Base-by-base conservation (phyloP, 2,797 vertebrate species). In the Epinephelus malabaricus region DNA sequence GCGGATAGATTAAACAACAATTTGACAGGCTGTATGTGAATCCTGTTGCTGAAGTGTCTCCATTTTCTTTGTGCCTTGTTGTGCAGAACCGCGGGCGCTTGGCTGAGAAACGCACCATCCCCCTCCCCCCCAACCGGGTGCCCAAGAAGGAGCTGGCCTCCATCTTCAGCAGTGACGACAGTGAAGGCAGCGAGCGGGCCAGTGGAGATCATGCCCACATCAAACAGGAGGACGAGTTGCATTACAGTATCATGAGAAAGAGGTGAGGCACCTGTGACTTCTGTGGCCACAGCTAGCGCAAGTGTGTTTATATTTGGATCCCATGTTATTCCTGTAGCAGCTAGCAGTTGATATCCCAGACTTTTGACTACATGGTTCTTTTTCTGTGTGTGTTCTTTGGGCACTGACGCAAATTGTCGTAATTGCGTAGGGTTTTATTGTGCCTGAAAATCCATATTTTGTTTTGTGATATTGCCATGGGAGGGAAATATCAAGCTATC, bases 191-290 rank as follows among this genome's bases (percentile, higher is more conserved):
- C 0, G 96, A 98, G 73, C 94, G 95, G 50, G 95, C 96, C 93
- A 96, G 95, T 88, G 96, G 96, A 69, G 96, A 96, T 81, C 96
- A 94, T 90, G 94, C 95, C 51, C 96, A 97, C 94, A 95, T 99
- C 90, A 99, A 99, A 91, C 97, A 97, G 89, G 97, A 99, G 90
- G 97, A 97, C 58, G 97, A 97, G 81, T 88, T 97, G 56, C 97
- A 96, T 76, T 95, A 97, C 94, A 97, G 94, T 96, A 97, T 97
- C 95, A 98, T 99, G 97, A 99, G 97, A 96, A 99, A 98, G 94
- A 99, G 97, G 98, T 99, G 93, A 91, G 90, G 38, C 49, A 60
- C 62, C 21, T 15, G 0, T 45, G 34, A 79, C 67, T 66, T 63
- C 3, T 38, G 1, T 51, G 15, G 8, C 40, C 8, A 19, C 8